A percentile compares a stretch with the other conserved stretches of the same genome.
phyloP scores from a whole-genome alignment of 2,888 invertebrate genomes.

The Temnothorax ravouxi region DNA sequence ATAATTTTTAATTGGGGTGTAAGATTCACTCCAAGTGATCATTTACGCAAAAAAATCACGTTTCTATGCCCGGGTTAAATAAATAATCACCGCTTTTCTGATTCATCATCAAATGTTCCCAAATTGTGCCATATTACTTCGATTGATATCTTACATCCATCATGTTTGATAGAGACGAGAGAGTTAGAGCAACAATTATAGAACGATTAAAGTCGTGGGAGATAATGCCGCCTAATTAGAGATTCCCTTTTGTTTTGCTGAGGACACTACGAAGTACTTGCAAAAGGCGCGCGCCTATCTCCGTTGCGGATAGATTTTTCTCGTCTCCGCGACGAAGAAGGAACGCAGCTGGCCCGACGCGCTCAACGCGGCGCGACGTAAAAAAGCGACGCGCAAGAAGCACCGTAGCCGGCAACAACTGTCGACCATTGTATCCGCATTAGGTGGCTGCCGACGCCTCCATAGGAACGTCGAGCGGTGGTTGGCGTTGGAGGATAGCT shows the following conservation, averaged over 20 bases:
- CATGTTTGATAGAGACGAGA: background rate
- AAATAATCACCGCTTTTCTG: background rate
- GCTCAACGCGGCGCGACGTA: conserved; percentile 40
- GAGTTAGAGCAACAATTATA: background rate
- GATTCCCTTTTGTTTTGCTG: background rate
- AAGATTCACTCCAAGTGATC: too few relatives aligned
- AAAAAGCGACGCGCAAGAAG: conserved; percentile 71
- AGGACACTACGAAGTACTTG: background rate
- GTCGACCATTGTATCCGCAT: conserved; percentile 81
- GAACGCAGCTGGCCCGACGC: conserved; percentile 49
- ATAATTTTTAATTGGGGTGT: too few relatives aligned
- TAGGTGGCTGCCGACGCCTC: conserved; percentile 73
- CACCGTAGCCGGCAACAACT: conserved; percentile 75
- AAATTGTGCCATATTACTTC: background rate
- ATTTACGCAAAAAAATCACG: too few relatives aligned
- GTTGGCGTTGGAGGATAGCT: conserved; percentile 61
- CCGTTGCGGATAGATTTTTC: conserved; percentile 41
- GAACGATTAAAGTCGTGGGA: conserved; percentile 25
- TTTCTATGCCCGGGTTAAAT: too few relatives aligned
- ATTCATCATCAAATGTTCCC: background rate
- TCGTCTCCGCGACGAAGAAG: conserved; percentile 29
- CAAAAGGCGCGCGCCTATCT: conserved; percentile 27
- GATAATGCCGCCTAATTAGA: conserved; percentile 30
- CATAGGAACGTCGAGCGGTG: conserved; percentile 59
- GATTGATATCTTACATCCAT: background rate